Evolutionary conservation across 2,797 vertebrate species (phyloP).

Genomic region (Ara ararauna): DNA sequence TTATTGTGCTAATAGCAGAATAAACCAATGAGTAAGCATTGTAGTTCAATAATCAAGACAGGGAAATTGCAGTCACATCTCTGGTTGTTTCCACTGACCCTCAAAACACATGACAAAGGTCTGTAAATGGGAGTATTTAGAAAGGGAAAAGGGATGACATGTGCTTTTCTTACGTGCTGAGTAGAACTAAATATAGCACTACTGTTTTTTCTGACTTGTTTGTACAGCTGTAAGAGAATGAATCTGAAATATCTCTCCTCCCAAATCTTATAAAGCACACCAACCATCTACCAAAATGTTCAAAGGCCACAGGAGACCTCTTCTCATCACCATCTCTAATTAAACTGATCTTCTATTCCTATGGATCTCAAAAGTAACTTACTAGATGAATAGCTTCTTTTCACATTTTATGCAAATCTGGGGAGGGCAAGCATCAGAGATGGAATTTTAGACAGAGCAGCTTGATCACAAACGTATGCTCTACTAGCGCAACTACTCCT

Average conservation of each 20-base stretch:
- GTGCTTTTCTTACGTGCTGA: not conserved
- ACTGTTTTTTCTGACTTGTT: not conserved
- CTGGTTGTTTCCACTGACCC: not conserved
- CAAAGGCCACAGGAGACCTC: not conserved
- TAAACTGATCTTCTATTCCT: not conserved
- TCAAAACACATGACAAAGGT: not conserved
- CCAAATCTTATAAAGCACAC: not conserved
- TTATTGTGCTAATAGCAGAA: not conserved
- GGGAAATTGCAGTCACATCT: not conserved
- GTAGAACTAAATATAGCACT: not conserved
- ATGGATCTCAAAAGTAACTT: not conserved
- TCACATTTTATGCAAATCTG: not conserved
- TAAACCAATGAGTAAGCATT: not conserved
- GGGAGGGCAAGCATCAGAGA: not conserved
- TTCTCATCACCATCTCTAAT: not conserved
- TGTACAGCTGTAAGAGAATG: not conserved
- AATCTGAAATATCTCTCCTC: not conserved
- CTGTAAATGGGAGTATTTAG: not conserved
- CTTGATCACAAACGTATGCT: not conserved
- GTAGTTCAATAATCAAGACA: not conserved
- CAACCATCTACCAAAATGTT: not conserved
- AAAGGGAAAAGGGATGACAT: not conserved
- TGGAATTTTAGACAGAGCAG: not conserved
- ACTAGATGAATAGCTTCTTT: not conserved
- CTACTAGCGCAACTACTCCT: not conserved